phyloP scores from a whole-genome alignment of 2,888 invertebrate genomes.

The Parnassius smintheus region DNA sequence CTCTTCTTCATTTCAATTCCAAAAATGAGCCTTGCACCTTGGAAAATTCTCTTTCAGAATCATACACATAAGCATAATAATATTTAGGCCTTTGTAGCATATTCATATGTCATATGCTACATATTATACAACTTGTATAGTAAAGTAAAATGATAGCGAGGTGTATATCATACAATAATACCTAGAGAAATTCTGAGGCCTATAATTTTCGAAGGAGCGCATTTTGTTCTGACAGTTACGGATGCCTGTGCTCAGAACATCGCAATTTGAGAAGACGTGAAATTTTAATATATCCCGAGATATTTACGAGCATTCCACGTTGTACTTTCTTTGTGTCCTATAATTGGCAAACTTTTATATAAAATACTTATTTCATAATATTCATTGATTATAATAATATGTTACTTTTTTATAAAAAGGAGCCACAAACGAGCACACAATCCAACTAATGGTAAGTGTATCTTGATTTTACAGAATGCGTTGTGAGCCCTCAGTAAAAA shows the following conservation, averaged over 20 bases:
- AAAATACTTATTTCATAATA: too few relatives aligned
- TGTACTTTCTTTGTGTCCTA: constrained; percentile 2
- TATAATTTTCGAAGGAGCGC: neutral
- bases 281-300: constrained; percentile 25
- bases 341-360: neutral
- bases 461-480: too few relatives aligned
- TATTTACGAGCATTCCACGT: constrained; percentile 12
- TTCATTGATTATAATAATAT: too few relatives aligned
- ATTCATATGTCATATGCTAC: neutral
- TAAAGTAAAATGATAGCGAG: neutral
- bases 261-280: constrained; percentile 22
- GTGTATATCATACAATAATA: neutral
- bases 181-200: neutral
- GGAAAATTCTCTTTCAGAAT: too few relatives aligned
- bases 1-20: too few relatives aligned
- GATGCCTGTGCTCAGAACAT: constrained; percentile 11
- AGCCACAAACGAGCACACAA: too few relatives aligned
- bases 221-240: constrained; percentile 18
- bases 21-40: too few relatives aligned
- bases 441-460: too few relatives aligned
- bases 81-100: too few relatives aligned
- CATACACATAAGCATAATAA: too few relatives aligned
- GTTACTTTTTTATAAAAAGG: too few relatives aligned
- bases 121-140: neutral
- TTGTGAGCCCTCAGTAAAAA: too few relatives aligned